Conservation (phyloP, 2,888 invertebrate species). For the Cremastobaeus sp. region DNA sequence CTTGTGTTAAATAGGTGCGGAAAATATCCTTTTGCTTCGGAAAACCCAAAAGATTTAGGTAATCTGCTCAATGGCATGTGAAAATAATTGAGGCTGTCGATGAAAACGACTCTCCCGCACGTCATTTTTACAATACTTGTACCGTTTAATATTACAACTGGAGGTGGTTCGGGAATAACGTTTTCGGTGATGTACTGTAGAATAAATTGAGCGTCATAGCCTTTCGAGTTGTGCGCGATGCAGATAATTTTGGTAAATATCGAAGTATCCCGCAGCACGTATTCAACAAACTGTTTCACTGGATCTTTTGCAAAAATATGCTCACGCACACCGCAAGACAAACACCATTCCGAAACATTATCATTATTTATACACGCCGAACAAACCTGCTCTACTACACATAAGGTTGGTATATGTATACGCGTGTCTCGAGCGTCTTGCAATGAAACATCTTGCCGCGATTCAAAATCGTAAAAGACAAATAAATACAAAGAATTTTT, state of each 20-base stretch:
- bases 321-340: conserved; percentile 15
- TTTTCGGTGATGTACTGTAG: conserved; percentile 1
- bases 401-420: conserved; percentile 9
- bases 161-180: too few relatives aligned
- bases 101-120: conserved; percentile 47
- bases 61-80: conserved; percentile 64
- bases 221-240: conserved; percentile 30
- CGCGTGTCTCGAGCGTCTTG: neutral
- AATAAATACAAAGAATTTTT: neutral
- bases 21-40: conserved; percentile 56
- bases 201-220: conserved; percentile 4
- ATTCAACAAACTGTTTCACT: neutral
- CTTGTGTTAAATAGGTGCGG: conserved; percentile 63
- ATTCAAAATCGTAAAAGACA: conserved; percentile 20
- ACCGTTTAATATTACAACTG: conserved; percentile 60
- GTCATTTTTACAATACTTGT: conserved; percentile 59
- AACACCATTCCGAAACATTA: conserved; percentile 1
- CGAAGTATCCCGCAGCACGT: neutral
- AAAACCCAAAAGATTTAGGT: conserved; percentile 66
- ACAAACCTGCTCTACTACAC: conserved; percentile 15
- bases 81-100: conserved; percentile 60
- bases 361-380: conserved; percentile 5
- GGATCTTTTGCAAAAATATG: conserved; percentile 16
- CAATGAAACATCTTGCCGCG: neutral
- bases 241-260: conserved; percentile 27